Evolutionary conservation across 2,113 vertebrate species (phyloP).

Genomic region (Myodes glareolus): DNA sequence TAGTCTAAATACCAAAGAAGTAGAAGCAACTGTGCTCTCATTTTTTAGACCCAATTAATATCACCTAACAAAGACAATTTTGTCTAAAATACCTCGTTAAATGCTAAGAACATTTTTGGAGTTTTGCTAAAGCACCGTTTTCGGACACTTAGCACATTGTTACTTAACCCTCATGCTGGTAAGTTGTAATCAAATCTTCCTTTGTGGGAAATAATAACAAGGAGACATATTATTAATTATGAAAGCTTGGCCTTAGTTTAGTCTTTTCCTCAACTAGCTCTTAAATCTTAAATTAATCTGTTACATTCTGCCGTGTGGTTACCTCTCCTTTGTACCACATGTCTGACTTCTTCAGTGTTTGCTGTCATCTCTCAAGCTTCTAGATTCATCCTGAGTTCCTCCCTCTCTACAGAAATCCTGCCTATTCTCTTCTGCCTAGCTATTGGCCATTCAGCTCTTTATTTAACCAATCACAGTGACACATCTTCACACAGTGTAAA

Average conservation of each 20-base stretch:
- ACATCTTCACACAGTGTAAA: background rate
- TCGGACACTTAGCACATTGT: slow-evolving; percentile 68
- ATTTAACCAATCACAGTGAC: background rate
- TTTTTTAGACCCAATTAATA: slow-evolving; percentile 67
- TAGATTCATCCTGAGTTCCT: background rate
- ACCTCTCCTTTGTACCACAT: background rate
- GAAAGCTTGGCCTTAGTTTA: background rate
- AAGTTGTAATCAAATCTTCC: background rate
- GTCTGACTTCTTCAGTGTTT: background rate
- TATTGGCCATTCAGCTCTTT: background rate
- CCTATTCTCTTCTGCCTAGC: background rate
- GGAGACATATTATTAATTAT: background rate
- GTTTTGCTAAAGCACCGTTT: slow-evolving; percentile 70
- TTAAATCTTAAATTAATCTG: background rate
- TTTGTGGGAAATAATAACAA: background rate
- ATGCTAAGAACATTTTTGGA: slow-evolving; percentile 71
- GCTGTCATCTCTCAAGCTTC: background rate
- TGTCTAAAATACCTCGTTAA: slow-evolving; percentile 66
- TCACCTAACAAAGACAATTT: slow-evolving; percentile 60
- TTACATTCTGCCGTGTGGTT: background rate
- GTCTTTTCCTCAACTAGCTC: background rate
- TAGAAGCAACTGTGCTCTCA: slow-evolving; percentile 57
- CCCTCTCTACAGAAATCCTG: background rate
- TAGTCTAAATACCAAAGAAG: slow-evolving; percentile 64
- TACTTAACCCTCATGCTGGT: slow-evolving; percentile 67